Percentiles rank a stretch among this genome's conserved stretches.
phyloP scores from a whole-genome alignment of 2,113 vertebrate species.

The Pycnonotus jocosus region DNA sequence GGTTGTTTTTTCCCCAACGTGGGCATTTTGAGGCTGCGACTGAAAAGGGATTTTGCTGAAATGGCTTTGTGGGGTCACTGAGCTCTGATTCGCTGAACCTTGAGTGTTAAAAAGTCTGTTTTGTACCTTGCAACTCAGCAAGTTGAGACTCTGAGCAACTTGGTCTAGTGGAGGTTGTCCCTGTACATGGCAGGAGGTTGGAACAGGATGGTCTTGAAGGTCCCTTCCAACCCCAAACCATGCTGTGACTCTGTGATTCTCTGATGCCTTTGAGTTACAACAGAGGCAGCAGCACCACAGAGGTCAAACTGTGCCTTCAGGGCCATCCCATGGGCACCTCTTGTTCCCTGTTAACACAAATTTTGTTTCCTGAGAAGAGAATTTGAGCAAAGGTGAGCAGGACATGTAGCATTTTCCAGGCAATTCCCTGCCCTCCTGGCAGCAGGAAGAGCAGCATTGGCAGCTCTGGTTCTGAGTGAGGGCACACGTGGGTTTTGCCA shows the following conservation, averaged over 20 bases:
- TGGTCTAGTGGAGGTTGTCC: background rate
- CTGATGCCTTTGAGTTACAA: background rate
- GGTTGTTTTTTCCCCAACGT: background rate
- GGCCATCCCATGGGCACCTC: background rate
- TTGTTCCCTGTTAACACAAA: background rate
- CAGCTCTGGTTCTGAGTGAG: background rate
- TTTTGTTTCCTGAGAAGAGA: background rate
- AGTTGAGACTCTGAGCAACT: background rate
- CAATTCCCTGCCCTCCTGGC: background rate
- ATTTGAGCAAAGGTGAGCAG: background rate
- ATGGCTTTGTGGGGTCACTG: background rate
- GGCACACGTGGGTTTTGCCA: background rate
- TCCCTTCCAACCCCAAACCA: background rate
- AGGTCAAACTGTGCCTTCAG: accelerated
- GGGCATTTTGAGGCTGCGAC: background rate
- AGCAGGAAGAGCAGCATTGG: background rate
- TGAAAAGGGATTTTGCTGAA: background rate
- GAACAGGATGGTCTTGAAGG: background rate
- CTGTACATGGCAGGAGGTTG: background rate
- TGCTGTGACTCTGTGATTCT: background rate
- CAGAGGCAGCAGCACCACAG: background rate
- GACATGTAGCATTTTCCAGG: background rate
- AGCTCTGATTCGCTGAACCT: background rate
- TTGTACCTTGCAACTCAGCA: background rate
- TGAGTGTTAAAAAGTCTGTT: background rate